Percentiles rank a stretch among this genome's conserved stretches.
These are phyloP conservation scores for Catharus fuscescens DNA, from an alignment of 2,113 vertebrate genomes.

Conservation along the genomic window DNA sequence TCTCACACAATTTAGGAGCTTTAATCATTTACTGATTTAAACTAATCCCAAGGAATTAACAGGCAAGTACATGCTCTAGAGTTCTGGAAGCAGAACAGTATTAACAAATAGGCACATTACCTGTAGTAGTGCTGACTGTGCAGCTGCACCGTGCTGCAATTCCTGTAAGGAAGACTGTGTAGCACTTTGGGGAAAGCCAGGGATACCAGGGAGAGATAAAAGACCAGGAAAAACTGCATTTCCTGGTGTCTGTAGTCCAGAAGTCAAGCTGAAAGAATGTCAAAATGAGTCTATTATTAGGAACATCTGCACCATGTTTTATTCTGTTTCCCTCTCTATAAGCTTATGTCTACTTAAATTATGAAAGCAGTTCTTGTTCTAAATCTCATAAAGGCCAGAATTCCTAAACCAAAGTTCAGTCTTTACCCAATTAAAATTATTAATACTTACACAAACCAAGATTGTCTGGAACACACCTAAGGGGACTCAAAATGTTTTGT, in stretches of 20 bases:
- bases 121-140: constrained; percentile 92
- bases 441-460: background rate
- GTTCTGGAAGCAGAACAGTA: background rate
- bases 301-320: background rate
- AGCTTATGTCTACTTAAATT: background rate
- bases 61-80: background rate
- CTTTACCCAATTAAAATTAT: background rate
- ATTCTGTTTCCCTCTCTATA: background rate
- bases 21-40: background rate
- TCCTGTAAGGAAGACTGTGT: constrained; percentile 85
- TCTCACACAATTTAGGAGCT: background rate
- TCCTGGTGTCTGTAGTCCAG: constrained; percentile 87
- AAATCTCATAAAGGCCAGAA: background rate
- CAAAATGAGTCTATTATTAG: background rate
- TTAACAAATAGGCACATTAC: constrained; percentile 56
- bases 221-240: constrained; percentile 89
- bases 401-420: background rate
- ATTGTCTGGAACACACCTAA: background rate
- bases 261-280: constrained; percentile 78
- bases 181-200: constrained; percentile 87
- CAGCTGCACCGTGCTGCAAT: constrained; percentile 85
- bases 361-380: background rate
- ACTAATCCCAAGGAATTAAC: background rate
- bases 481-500: background rate
- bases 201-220: constrained; percentile 90